These are phyloP conservation scores for Caenorhabditis remanei DNA, from an alignment of 1,140 invertebrate species.

Conservation along the genomic window DNA sequence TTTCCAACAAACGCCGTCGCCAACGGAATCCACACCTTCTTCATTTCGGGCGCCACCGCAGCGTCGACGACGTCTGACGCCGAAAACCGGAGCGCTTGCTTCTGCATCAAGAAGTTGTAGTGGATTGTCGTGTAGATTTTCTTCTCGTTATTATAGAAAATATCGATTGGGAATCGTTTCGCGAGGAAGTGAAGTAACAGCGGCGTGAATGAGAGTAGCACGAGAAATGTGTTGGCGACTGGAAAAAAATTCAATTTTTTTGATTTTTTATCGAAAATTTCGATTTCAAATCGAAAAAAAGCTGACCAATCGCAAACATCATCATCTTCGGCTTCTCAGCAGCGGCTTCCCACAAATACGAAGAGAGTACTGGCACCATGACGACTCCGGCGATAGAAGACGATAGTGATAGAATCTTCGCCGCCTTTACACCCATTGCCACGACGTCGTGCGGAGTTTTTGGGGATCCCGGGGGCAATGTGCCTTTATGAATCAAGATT, in stretches of 20 bases:
- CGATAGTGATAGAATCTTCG: slow-evolving; percentile 62
- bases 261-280: background rate
- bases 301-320: slow-evolving; percentile 59
- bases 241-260: slow-evolving; percentile 1
- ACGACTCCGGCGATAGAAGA: slow-evolving; percentile 60
- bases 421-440: slow-evolving; percentile 50
- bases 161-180: slow-evolving; percentile 62
- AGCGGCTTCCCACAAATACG: slow-evolving; percentile 63
- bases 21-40: slow-evolving; percentile 72
- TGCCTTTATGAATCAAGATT: slow-evolving; percentile 50
- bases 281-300: background rate
- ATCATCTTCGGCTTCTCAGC: slow-evolving; percentile 60
- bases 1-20: slow-evolving; percentile 72
- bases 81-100: slow-evolving; percentile 70
- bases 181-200: slow-evolving; percentile 61
- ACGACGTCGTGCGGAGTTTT: slow-evolving; percentile 62
- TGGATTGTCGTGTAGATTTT: slow-evolving; percentile 72
- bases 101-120: slow-evolving; percentile 74
- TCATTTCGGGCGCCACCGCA: slow-evolving; percentile 56
- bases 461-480: slow-evolving; percentile 48
- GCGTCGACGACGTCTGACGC: slow-evolving; percentile 70
- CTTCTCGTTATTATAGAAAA: slow-evolving; percentile 59
- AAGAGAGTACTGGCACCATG: slow-evolving; percentile 62
- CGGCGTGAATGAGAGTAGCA: slow-evolving; percentile 62
- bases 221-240: slow-evolving; percentile 63